phyloP scores from a whole-genome alignment of 2,797 vertebrate genomes.

The Catharus ustulatus region DNA sequence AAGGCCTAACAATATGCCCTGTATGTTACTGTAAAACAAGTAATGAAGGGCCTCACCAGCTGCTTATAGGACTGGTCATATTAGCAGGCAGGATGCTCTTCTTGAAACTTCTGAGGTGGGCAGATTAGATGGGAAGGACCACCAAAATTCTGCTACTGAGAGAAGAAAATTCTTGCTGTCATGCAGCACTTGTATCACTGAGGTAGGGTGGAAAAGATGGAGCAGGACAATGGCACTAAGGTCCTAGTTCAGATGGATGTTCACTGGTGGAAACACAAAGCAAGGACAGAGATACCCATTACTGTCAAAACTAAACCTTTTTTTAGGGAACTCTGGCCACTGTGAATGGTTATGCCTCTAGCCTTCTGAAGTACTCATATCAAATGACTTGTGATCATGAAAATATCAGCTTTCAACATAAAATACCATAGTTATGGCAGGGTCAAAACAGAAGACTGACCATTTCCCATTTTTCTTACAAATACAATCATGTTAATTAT shows the following conservation, averaged over 20 bases:
- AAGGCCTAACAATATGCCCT: neutral
- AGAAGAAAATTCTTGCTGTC: neutral
- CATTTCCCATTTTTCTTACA: neutral
- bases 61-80: neutral
- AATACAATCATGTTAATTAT: neutral
- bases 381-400: neutral
- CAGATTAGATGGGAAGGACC: neutral
- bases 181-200: neutral
- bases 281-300: neutral
- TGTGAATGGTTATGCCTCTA: neutral
- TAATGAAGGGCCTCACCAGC: neutral
- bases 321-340: neutral
- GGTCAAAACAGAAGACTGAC: neutral
- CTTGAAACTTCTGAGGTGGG: neutral
- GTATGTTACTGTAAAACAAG: neutral
- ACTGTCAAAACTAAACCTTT: neutral
- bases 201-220: neutral
- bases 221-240: neutral
- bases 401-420: neutral
- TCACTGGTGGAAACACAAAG: neutral
- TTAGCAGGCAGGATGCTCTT: neutral
- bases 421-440: neutral
- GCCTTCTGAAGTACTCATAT: neutral
- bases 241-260: neutral
- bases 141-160: neutral